These are phyloP conservation scores for Pyrrhia umbra DNA, from an alignment of 2,888 invertebrate genomes.

Conservation along the genomic window DNA sequence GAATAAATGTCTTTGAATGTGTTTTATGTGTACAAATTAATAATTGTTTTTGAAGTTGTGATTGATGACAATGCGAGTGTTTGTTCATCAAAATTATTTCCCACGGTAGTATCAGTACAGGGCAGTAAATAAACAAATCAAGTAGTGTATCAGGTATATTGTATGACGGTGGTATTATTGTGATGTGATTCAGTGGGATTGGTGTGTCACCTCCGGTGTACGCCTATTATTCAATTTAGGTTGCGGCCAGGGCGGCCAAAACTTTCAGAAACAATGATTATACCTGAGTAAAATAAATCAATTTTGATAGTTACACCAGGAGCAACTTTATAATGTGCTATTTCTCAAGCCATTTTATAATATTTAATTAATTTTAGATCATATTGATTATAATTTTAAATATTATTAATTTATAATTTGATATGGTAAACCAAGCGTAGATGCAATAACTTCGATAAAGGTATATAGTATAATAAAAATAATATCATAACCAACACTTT, in stretches of 20 bases:
- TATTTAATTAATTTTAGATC: background rate
- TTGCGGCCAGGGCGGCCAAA: slow-evolving; percentile 54
- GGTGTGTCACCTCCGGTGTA: slow-evolving; percentile 68
- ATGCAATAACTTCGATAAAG: slow-evolving; percentile 35
- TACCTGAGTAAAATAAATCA: no score
- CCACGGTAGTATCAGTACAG: background rate
- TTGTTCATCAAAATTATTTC: background rate
- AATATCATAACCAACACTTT: background rate
- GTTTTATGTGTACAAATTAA: no score
- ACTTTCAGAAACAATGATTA: slow-evolving; percentile 6
- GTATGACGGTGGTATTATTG: slow-evolving; percentile 45
- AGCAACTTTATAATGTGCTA: no score
- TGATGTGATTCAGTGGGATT: slow-evolving; percentile 41
- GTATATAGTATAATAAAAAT: slow-evolving; percentile 9
- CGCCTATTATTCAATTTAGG: slow-evolving; percentile 72
- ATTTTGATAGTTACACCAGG: no score
- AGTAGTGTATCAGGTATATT: slow-evolving; percentile 9
- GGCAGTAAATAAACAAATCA: slow-evolving; percentile 7
- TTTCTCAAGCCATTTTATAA: no score
- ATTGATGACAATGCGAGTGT: background rate
- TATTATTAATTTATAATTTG: slow-evolving; percentile 37
- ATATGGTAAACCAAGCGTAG: slow-evolving; percentile 15
- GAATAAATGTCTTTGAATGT: no score
- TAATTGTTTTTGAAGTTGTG: background rate
- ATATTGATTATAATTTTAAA: slow-evolving; percentile 7